Evolutionary conservation across 1,140 invertebrate genomes (phyloP).

Genomic region (Zaprionus ornatus): DNA sequence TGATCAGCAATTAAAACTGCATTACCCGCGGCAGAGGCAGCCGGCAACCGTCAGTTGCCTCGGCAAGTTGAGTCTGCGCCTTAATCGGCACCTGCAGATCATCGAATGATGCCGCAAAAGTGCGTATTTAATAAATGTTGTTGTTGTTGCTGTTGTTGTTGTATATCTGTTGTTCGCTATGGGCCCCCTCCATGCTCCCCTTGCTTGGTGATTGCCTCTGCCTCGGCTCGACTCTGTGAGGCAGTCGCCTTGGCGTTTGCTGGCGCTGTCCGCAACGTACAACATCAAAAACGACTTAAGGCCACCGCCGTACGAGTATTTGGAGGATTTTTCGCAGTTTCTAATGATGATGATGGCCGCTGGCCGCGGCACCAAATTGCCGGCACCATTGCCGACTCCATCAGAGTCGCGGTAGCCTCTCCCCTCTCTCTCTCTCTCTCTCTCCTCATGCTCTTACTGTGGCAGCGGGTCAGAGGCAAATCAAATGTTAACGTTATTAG

Average conservation of each 20-base stretch:
- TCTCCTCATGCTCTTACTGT: neutral
- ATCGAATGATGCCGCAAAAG: slow-evolving; percentile 59
- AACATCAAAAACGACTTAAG: slow-evolving; percentile 76
- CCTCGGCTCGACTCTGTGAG: slow-evolving; percentile 13
- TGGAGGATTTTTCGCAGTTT: slow-evolving; percentile 71
- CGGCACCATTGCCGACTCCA: slow-evolving; percentile 36
- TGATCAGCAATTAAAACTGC: slow-evolving; percentile 76
- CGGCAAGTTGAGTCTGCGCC: slow-evolving; percentile 8
- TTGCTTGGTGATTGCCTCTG: slow-evolving; percentile 27
- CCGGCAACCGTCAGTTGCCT: neutral
- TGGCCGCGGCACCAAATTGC: slow-evolving; percentile 48
- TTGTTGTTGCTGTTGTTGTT: slow-evolving; percentile 5
- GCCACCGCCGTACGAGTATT: slow-evolving; percentile 57
- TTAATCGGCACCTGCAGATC: slow-evolving; percentile 62
- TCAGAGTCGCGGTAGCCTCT: slow-evolving; percentile 6
- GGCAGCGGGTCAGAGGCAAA: slow-evolving; percentile 36
- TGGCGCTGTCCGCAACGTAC: slow-evolving; percentile 42
- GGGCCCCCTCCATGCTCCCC: neutral
- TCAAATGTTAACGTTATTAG: slow-evolving; percentile 25
- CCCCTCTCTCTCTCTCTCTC: neutral
- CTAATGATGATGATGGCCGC: slow-evolving; percentile 68
- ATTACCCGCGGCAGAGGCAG: slow-evolving; percentile 51
- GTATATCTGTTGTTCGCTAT: neutral
- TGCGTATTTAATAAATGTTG: slow-evolving; percentile 63
- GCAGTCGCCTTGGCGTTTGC: slow-evolving; percentile 29